Conservation (phyloP, 2,888 invertebrate genomes). For the Tipula unca region DNA sequence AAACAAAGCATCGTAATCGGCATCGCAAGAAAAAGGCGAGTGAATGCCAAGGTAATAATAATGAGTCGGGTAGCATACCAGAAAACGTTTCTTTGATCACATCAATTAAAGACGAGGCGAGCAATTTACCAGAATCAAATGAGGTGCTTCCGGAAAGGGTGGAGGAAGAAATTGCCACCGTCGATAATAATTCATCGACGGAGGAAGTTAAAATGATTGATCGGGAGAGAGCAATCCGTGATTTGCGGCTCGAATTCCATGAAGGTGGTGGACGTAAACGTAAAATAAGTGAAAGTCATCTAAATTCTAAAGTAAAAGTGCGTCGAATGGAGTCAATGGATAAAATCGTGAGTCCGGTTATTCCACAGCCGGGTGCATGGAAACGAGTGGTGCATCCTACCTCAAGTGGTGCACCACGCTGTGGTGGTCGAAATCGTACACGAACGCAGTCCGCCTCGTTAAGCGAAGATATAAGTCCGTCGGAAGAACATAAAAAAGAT, state of each 20-base stretch:
- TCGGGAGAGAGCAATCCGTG: slow-evolving; percentile 35
- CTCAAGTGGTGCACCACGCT: slow-evolving; percentile 31
- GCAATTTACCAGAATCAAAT: neutral
- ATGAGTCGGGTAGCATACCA: slow-evolving; percentile 21
- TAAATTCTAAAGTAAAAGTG: slow-evolving; percentile 39
- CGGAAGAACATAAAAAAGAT: slow-evolving; percentile 34
- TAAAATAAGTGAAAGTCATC: slow-evolving; percentile 40
- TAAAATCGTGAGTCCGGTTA: slow-evolving; percentile 86
- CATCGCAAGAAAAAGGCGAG: slow-evolving; percentile 57
- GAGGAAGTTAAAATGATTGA: slow-evolving; percentile 23
- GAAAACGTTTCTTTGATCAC: slow-evolving; percentile 20
- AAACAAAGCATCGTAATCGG: slow-evolving; percentile 45
- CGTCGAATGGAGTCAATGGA: slow-evolving; percentile 68
- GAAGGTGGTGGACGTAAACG: slow-evolving; percentile 34
- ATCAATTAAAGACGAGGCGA: neutral
- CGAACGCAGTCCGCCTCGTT: slow-evolving; percentile 41
- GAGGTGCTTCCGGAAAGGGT: neutral
- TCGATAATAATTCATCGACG: neutral
- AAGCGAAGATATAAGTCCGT: slow-evolving; percentile 38
- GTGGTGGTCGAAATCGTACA: slow-evolving; percentile 28
- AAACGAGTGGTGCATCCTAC: slow-evolving; percentile 49
- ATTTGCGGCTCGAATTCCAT: slow-evolving; percentile 37
- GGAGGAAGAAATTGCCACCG: neutral
- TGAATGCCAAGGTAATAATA: slow-evolving; percentile 28
- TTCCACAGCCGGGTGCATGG: slow-evolving; percentile 83